A percentile compares a stretch with the other conserved stretches of the same genome.
Conservation (phyloP, 1,140 invertebrate species). For the Antheraea mylitta region DNA sequence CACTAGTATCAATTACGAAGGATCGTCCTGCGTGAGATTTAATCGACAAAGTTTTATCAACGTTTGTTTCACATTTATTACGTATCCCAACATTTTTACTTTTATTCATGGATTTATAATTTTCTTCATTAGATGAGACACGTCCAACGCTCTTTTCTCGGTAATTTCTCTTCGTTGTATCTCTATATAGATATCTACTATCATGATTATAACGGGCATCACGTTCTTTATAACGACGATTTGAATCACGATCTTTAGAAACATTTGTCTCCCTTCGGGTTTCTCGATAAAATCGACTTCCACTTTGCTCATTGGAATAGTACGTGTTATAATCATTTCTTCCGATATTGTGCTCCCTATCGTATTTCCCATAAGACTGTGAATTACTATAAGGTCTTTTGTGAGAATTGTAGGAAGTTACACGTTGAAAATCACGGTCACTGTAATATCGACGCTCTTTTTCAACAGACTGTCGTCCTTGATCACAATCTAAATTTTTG, state of each 20-base stretch:
- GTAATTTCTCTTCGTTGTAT: constrained; percentile 14
- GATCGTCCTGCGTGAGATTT: constrained; percentile 40
- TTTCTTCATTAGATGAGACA: constrained; percentile 13
- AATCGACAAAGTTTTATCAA: constrained; percentile 39
- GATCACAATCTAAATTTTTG: constrained; percentile 41
- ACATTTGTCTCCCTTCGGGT: constrained; percentile 32
- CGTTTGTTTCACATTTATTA: constrained; percentile 18
- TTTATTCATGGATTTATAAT: constrained; percentile 7
- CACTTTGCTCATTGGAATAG: constrained; percentile 30
- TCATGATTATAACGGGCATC: constrained; percentile 28
- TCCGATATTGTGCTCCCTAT: constrained; percentile 32
- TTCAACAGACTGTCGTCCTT: constrained; percentile 26
- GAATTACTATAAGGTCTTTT: constrained; percentile 21
- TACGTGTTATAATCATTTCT: constrained; percentile 40
- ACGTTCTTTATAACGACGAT: constrained; percentile 21
- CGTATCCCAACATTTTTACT: constrained; percentile 21
- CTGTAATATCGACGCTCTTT: constrained; percentile 32
- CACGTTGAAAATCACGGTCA: constrained; percentile 20
- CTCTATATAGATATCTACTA: constrained; percentile 23
- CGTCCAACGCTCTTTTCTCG: constrained; percentile 34
- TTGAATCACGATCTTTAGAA: constrained; percentile 37
- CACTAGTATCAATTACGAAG: constrained; percentile 59
- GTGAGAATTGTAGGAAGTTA: constrained; percentile 25
- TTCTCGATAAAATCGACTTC: constrained; percentile 30
- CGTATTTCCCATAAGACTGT: constrained; percentile 30